These are phyloP conservation scores for Pocillopora verrucosa DNA, from an alignment of 64 coral and sea anemone genomes.

Conservation along the genomic window DNA sequence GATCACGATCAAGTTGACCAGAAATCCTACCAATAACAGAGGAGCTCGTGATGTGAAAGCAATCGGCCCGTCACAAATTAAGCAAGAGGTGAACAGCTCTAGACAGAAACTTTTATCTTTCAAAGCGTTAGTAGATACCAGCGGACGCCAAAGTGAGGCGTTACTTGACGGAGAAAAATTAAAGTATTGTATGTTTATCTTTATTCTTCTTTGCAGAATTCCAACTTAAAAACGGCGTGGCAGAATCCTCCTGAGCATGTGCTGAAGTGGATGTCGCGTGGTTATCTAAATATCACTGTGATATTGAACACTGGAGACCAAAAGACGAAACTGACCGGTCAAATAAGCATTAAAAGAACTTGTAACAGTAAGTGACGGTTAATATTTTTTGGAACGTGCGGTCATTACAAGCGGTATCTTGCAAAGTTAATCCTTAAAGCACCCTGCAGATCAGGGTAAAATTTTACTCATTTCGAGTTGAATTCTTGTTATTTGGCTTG, in stretches of 20 bases:
- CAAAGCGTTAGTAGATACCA: too few relatives aligned
- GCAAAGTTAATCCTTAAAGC: too few relatives aligned
- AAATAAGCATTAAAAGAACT: slow-evolving; percentile 48
- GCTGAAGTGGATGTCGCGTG: slow-evolving; percentile 49
- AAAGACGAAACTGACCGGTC: slow-evolving; percentile 25
- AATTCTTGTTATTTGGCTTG: too few relatives aligned
- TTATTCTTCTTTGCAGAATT: not conserved
- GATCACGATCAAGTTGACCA: not conserved
- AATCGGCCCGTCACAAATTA: not conserved
- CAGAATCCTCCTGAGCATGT: slow-evolving; percentile 29
- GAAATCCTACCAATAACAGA: not conserved
- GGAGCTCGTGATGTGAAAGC: not conserved
- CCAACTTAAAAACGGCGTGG: slow-evolving; percentile 39
- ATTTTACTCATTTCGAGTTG: too few relatives aligned
- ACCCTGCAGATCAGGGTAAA: too few relatives aligned
- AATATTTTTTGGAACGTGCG: too few relatives aligned
- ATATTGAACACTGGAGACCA: slow-evolving; percentile 26
- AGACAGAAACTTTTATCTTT: not conserved
- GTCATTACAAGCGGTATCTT: too few relatives aligned
- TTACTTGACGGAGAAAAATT: too few relatives aligned
- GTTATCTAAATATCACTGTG: slow-evolving; percentile 50
- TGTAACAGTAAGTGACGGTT: slow-evolving; percentile 47
- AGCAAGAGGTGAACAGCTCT: not conserved
- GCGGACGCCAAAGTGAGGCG: too few relatives aligned
- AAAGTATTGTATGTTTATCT: not conserved